A percentile compares a stretch with the other conserved stretches of the same genome.
Conservation (phyloP, 2,888 invertebrate species). For the Troglohyphantes excavatus region DNA sequence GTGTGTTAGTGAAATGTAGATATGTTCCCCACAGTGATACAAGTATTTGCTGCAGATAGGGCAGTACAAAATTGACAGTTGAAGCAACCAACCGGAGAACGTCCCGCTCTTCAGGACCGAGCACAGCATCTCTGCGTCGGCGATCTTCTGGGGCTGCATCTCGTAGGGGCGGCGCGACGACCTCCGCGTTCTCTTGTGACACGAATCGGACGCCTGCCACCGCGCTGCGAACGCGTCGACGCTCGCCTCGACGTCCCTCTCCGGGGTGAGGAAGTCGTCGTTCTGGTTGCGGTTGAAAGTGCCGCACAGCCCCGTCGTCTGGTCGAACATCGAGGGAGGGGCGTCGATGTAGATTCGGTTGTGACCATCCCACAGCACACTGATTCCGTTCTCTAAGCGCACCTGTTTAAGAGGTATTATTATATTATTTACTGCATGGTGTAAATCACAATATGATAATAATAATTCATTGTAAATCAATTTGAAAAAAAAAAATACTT, state of each 20-base stretch:
- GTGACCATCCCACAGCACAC: conserved; percentile 94
- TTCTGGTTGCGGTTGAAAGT: conserved; percentile 94
- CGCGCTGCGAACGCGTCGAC: conserved; percentile 92
- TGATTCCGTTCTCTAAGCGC: conserved; percentile 89
- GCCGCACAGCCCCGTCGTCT: conserved; percentile 90
- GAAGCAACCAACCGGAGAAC: conserved; percentile 81
- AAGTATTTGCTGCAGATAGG: no score
- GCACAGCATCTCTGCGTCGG: conserved; percentile 88
- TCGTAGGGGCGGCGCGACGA: conserved; percentile 81
- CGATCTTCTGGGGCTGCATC: conserved; percentile 81
- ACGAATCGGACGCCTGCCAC: conserved; percentile 92
- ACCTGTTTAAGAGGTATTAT: conserved; percentile 83
- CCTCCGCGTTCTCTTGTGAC: conserved; percentile 83
- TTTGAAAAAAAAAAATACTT: no score
- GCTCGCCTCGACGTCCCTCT: conserved; percentile 91
- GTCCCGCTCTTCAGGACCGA: conserved; percentile 87
- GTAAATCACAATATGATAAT: background rate
- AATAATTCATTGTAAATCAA: no score
- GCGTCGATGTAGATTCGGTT: conserved; percentile 92
- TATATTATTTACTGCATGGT: background rate
- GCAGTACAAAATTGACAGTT: no score
- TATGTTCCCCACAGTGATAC: no score
- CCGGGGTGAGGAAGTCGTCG: conserved; percentile 93
- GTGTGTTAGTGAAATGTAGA: no score
- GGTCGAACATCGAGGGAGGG: conserved; percentile 87